Base-by-base conservation (phyloP, 1,140 invertebrate species). In the Pseudomyrmex flavicornis region DNA sequence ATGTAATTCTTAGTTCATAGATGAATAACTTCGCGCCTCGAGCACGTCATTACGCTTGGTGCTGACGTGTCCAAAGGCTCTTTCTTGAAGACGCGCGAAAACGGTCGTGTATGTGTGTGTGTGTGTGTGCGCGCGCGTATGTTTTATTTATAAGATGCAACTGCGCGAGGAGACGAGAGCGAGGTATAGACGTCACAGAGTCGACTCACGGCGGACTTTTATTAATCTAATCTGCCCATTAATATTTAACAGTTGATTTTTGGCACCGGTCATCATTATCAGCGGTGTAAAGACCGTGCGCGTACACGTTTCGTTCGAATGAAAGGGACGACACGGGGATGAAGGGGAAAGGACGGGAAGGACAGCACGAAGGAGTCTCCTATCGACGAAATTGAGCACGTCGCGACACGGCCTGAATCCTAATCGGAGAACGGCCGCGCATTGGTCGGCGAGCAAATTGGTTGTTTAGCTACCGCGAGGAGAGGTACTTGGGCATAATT, bases 241-340 rank as follows among this genome's bases (percentile, higher is more conserved):
- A 92, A 93, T 93, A 93, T 92, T 90, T 87, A 92, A 90, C 86
- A 90, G 91, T 89, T 89, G 90, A 90, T 92, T 92, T 92, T 92
- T 89, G 84, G 86, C 88, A 89, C 84, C 83, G 84, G 84, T 52
- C 84, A 86, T 90, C 87, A 91, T 92, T 92, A 92, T 89, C 87
- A 87, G 66, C 79, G 74, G 89, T 84, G 84, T 82, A 89, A 88
- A 89, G 77, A 88, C 59, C 63, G 68, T 56, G 72, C 73, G 17
- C 72, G 22, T 70, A 90, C 84, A 89, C 20, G 54, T 15, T n/a
- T n/a, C 26, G 46, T 8, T 0, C 35, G 5, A 35, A 35, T 35
- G 35, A 10, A 65, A 75, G 85, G 59, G 44, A 59, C 73, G 44
- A 61, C 69, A 84, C 83, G 84, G 62, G 74, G 83, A 35, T 35